Evolutionary conservation across 2,888 invertebrate species (phyloP).

Genomic region (Spialia ferax): DNA sequence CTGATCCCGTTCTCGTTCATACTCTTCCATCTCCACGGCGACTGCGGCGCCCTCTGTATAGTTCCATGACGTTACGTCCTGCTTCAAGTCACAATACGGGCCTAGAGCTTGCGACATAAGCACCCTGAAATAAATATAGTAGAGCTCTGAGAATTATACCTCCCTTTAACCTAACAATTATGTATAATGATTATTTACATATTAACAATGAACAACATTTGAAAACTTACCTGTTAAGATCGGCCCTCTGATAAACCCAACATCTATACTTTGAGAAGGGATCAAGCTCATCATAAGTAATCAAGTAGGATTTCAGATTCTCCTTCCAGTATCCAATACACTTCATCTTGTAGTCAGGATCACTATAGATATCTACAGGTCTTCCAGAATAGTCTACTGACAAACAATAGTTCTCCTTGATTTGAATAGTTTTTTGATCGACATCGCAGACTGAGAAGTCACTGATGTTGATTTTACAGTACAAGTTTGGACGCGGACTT

Average conservation of each 20-base stretch:
- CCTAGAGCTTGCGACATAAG: conserved; percentile 95
- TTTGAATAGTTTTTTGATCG: conserved; percentile 97
- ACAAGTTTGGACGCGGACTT: conserved; percentile 96
- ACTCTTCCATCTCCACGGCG: conserved; percentile 95
- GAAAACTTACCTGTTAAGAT: conserved; percentile 92
- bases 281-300: conserved; percentile 98
- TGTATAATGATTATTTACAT: too few species aligned
- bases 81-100: conserved; percentile 95
- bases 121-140: conserved; percentile 62
- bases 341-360: conserved; percentile 98
- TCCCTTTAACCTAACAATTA: too few species aligned
- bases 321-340: conserved; percentile 99
- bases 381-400: conserved; percentile 98
- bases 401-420: conserved; percentile 98
- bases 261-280: conserved; percentile 98
- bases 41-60: conserved; percentile 97
- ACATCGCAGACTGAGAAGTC: conserved; percentile 98
- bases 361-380: conserved; percentile 98
- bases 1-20: conserved; percentile 97
- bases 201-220: neutral
- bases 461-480: conserved; percentile 97
- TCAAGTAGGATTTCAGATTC: conserved; percentile 97
- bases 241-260: conserved; percentile 99
- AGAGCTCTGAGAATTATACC: too few species aligned
- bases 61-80: conserved; percentile 96